Evolutionary conservation across 2,113 vertebrate genomes (phyloP).

Genomic region (Ptilonorhynchus violaceus): DNA sequence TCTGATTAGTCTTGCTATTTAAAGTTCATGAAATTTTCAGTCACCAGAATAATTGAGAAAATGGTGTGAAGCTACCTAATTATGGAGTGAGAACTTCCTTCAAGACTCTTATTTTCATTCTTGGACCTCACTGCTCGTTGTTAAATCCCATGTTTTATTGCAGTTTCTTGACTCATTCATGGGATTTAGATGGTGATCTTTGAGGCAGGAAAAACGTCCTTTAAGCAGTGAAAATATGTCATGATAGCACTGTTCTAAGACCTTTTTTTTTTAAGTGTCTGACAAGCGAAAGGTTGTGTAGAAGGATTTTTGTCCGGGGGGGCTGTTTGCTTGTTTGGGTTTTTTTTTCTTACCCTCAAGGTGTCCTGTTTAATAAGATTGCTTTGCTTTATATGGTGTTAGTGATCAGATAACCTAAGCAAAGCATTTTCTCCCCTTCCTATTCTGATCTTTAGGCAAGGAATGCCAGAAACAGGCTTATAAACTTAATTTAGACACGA

Average conservation of each 20-base stretch:
- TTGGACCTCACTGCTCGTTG: not conserved
- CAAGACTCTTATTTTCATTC: not conserved
- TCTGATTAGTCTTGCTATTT: not conserved
- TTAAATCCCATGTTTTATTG: not conserved
- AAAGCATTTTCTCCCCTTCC: rapidly evolving
- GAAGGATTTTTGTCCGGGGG: not conserved
- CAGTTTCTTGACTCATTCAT: not conserved
- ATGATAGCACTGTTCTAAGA: not conserved
- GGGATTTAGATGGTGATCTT: not conserved
- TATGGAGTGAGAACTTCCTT: not conserved
- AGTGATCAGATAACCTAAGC: not conserved
- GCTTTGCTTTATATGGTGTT: not conserved
- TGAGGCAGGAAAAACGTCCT: not conserved
- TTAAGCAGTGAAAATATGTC: not conserved
- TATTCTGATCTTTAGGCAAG: not conserved
- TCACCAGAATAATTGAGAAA: not conserved
- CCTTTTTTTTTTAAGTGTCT: not conserved
- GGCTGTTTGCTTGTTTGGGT: not conserved
- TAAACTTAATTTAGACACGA: not conserved
- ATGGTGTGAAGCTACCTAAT: not conserved
- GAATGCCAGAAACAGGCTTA: not conserved
- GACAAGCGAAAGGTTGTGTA: not conserved
- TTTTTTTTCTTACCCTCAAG: not conserved
- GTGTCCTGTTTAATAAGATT: not conserved
- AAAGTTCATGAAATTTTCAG: not conserved